Percentiles rank a stretch among this genome's conserved stretches.
Evolutionary conservation across 1,140 invertebrate species (phyloP).

Genomic region (Diuraphis noxia): DNA sequence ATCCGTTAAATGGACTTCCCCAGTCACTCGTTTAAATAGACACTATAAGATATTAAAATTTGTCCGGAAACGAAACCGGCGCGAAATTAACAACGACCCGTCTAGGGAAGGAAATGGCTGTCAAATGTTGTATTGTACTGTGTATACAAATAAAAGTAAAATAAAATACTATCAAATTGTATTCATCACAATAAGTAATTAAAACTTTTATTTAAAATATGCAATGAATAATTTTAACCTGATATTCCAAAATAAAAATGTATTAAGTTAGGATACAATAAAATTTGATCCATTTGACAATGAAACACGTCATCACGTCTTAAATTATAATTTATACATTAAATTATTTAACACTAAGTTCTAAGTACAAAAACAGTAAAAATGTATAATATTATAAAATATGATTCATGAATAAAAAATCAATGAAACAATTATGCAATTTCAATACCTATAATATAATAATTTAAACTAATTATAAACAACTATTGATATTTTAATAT

Average conservation of each 20-base stretch:
- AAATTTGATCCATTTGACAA: neutral
- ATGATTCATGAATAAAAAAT: neutral
- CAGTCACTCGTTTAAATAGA: neutral
- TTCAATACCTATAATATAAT: neutral
- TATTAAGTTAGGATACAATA: neutral
- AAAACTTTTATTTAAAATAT: neutral
- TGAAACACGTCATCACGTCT: neutral
- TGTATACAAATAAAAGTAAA: conserved; percentile 28
- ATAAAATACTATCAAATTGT: neutral
- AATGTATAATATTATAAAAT: neutral
- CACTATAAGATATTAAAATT: conserved; percentile 39
- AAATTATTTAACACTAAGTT: neutral
- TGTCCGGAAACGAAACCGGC: neutral
- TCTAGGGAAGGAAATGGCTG: neutral
- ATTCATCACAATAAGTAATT: conserved; percentile 22
- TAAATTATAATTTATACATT: neutral
- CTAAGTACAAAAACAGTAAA: neutral
- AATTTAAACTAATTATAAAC: neutral
- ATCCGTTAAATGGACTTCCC: neutral
- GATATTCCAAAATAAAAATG: neutral
- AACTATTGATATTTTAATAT: neutral
- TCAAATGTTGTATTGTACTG: conserved; percentile 30
- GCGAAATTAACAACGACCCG: conserved; percentile 13
- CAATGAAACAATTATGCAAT: neutral
- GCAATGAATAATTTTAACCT: neutral